Evolutionary conservation across 1,140 invertebrate species (phyloP), one percentile per base, ranked within the genome.

Genomic region (Trissolcus basalis): DNA sequence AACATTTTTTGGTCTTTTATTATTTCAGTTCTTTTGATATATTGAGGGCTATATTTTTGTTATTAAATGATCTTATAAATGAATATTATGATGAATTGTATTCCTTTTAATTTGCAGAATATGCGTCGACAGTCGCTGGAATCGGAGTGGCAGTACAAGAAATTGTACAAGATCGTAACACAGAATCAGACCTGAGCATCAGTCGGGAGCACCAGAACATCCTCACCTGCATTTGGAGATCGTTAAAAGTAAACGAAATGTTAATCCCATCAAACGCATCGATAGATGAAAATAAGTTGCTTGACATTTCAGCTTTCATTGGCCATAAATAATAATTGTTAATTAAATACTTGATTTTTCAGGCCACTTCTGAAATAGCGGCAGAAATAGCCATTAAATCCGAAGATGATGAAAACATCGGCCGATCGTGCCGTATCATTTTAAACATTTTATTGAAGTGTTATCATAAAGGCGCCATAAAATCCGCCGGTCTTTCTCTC

Each of bases 391-490:
- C 80, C 15, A 79, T 72, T 69, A 72, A 82, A 45, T 72, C 82
- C 16, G 78, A 86, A 39, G 80, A 80, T 0, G 67, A 83, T 19
- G 73, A 89, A 53, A 86, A 85, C 27, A 81, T 90, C 27, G 84
- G 86, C 77, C 90, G 91, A 76, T 85, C 81, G 0, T 49, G 91
- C 9, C 82, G 91, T 39, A 88, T 94, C 16, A 90, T 92, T 33
- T 88, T 90, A 55, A 87, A 84, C 16, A 91, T 94, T 48, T 83
- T 95, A 49, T 91, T 91, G 43, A 92, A 91, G 16, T 95, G 93
- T 79, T 89, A 94, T 8, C 94, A 95, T 80, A 94, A 95, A 89
- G 94, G 94, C 44, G 94, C 92, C 16, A 94, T 95, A 55, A 94
- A 96, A 86, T 89, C 91, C 11, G 93, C 92, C 1, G 93, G 93